Evolutionary conservation across 2,888 invertebrate species (phyloP), one percentile per base, ranked within the genome.

Genomic region (Tachina fera): DNA sequence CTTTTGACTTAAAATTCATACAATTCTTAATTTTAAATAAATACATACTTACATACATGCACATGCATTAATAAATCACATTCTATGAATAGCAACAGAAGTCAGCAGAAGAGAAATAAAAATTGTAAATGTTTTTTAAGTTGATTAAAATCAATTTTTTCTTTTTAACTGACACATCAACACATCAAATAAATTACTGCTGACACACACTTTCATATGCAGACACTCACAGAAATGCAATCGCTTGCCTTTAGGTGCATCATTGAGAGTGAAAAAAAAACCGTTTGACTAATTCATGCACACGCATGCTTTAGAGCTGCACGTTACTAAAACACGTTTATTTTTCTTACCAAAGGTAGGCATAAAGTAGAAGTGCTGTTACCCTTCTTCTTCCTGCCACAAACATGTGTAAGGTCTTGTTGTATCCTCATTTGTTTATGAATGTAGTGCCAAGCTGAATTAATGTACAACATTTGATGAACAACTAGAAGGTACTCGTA

Each of bases 121-220:
- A 77, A 67, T 31, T 31, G 31, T 67, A 79, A 83, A 78, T 83
- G 49, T 6, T 67, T 86, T 82, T 74, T 43, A 51, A 79, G 82
- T 86, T 83, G 86, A 86, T 86, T 76, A 79, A 83, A 86, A 86
- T 83, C 78, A 70, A 63, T 60, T 82, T 79, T 76, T 76, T 70
- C 77, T 81, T 84, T 74, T 14, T 60, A 76, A 65, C 76, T 76
- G 75, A 79, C 82, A 86, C 79, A 83, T 83, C 85, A 82, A 67
- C 86, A 71, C 79, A 72, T 86, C 79, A 82, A 83, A 86, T 86
- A 83, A 83, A 80, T 79, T 80, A 83, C 76, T 61, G 45, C 31
- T 31, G 31, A 31, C 31, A 31, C 31, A n/a, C 67, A 58, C 51
- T 31, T 22, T 22, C 22, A 31, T 31, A 31, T 4, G 31, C 49